Evolutionary conservation across 2,888 invertebrate genomes (phyloP), one percentile per base, ranked within the genome.

Genomic region (Abrostola triplasia): DNA sequence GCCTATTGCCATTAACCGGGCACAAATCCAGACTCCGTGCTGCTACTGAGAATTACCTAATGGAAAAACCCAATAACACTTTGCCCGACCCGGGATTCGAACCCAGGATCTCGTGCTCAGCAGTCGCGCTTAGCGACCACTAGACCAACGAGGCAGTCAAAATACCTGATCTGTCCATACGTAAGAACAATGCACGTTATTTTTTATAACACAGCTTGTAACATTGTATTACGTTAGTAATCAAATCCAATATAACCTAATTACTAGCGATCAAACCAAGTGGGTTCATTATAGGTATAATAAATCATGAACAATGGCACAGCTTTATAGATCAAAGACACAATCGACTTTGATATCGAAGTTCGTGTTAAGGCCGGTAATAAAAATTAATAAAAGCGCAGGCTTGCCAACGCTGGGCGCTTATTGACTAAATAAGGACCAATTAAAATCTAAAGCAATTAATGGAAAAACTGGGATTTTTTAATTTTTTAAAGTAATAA

Each of bases 251-350:
- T 52, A 51, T 55, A 60, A 41, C 13, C 24, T 75, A 70, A 70
- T 70, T 70, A 75, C 53, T 35, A 60, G 37, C 42, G 42, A 70
- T 71, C 57, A 52, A 51, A 36, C 10, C 8, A 65, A 79, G 47
- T 73, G 49, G 60, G 49, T 65, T 65, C 60, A 73, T 71, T 75
- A 71, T 55, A 58, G 48, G 57, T 49, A 62, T 58, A 70, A 74
- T 74, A 73, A 81, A 80, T 82, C 79, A 75, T 70, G 74, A 73
- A 77, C 72, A 76, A 73, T 73, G 66, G 70, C 73, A 70, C 73
- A 79, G 74, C 77, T 84, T 77, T 76, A 78, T 70, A 76, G 79
- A 83, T 85, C 84, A 85, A 85, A 84, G 73, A 63, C 65, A 74
- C 71, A 64, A 71, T 61, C 5, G 67, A 62, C 77, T 83, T 80